phyloP scores from a whole-genome alignment of 2,888 invertebrate genomes.

The Drosophila nigricruria region DNA sequence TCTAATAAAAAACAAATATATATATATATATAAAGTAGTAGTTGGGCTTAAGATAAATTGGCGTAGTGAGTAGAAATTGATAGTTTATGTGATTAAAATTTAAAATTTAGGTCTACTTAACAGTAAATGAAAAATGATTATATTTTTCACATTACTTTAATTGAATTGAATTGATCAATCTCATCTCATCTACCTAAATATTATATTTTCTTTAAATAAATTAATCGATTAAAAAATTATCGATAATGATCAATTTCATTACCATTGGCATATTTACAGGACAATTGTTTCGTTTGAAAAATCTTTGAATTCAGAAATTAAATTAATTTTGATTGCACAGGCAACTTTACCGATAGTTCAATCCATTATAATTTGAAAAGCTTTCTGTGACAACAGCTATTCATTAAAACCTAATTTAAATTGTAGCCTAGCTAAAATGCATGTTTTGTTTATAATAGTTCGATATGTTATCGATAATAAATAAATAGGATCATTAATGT shows the following conservation, averaged over 20 bases:
- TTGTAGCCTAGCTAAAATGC: not conserved
- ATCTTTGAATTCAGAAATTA: not conserved
- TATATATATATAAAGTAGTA: not conserved
- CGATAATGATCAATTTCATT: not conserved
- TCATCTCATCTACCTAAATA: not conserved
- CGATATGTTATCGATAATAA: not conserved
- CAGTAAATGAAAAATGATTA: not conserved
- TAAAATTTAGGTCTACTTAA: not conserved
- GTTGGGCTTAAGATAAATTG: conserved; percentile 10
- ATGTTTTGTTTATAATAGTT: not conserved
- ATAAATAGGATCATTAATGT: not conserved
- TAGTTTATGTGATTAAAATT: not conserved
- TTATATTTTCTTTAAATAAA: not conserved
- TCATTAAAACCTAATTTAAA: not conserved
- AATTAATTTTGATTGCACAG: not conserved
- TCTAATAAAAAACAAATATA: not conserved
- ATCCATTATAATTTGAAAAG: not conserved
- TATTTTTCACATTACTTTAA: not conserved
- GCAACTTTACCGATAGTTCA: not conserved
- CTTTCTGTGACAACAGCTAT: not conserved
- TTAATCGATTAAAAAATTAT: not conserved
- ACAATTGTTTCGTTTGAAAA: too few relatives aligned
- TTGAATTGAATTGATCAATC: not conserved
- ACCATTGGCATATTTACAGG: not conserved
- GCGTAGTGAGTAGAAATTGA: not conserved